Percentiles rank a stretch among this genome's conserved stretches.
These are phyloP conservation scores for Boloria euphrosyne DNA, from an alignment of 2,888 invertebrate genomes.

Conservation along the genomic window DNA sequence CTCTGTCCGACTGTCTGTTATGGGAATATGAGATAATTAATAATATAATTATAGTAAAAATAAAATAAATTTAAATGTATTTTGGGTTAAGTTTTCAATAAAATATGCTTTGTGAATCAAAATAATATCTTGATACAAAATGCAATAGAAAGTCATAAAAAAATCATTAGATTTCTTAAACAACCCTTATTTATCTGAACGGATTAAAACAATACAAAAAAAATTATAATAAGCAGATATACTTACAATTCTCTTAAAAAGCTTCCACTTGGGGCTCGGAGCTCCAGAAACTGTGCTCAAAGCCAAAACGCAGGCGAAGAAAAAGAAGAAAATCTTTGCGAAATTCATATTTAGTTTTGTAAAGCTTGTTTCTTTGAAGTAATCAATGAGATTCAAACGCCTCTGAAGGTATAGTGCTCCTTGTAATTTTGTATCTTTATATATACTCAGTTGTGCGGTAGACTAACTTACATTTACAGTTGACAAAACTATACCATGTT, in stretches of 20 bases:
- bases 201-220: neutral
- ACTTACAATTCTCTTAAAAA: conserved; percentile 55
- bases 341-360: conserved; percentile 52
- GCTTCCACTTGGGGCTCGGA: conserved; percentile 56
- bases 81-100: too few species aligned
- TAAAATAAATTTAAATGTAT: too few species aligned
- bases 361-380: neutral
- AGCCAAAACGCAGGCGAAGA: conserved; percentile 52
- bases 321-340: conserved; percentile 50
- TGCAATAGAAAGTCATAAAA: too few species aligned
- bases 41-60: too few species aligned
- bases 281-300: conserved; percentile 48
- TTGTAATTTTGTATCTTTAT: neutral
- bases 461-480: neutral
- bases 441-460: conserved; percentile 4
- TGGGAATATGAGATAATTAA: too few species aligned
- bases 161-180: too few species aligned
- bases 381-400: conserved; percentile 14
- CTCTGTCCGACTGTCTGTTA: too few species aligned
- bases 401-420: neutral
- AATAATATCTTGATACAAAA: too few species aligned
- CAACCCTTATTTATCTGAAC: neutral
- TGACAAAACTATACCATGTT: neutral
- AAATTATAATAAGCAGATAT: neutral
- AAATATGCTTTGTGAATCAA: too few species aligned